phyloP scores from a whole-genome alignment of 2,113 vertebrate genomes.

The Podiceps cristatus region DNA sequence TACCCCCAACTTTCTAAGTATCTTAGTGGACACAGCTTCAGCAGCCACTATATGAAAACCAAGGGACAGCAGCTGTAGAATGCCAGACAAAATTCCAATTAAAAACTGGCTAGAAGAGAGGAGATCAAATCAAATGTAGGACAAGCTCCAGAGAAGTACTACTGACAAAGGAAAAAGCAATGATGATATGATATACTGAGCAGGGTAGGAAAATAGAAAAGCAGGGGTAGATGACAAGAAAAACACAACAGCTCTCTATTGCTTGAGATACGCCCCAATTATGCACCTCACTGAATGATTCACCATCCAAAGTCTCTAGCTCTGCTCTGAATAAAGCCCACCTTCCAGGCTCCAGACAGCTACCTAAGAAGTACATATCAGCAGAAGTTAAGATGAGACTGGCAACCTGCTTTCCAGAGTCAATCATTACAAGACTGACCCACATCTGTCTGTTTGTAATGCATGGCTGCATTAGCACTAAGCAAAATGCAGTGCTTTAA shows the following conservation, averaged over 20 bases:
- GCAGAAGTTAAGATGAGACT: constrained; percentile 11
- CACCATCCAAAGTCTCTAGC: not conserved
- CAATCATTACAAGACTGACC: not conserved
- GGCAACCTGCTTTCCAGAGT: not conserved
- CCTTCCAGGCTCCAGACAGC: not conserved
- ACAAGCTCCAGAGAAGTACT: not conserved
- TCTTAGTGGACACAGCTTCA: not conserved
- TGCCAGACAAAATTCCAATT: not conserved
- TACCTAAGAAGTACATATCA: not conserved
- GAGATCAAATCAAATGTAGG: not conserved
- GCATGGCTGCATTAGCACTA: not conserved
- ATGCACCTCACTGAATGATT: not conserved
- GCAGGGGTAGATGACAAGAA: not conserved
- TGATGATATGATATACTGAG: not conserved
- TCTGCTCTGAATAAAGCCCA: not conserved
- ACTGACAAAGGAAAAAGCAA: not conserved
- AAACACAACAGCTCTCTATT: not conserved
- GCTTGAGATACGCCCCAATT: not conserved
- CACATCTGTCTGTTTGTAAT: not conserved
- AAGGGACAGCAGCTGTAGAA: not conserved
- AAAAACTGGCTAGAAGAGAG: not conserved
- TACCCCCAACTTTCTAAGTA: not conserved
- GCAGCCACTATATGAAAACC: not conserved
- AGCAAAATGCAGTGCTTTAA: not conserved
- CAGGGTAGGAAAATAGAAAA: not conserved